A percentile compares a stretch with the other conserved stretches of the same genome.
Evolutionary conservation across 1,140 invertebrate genomes (phyloP).

Genomic region (Cardiocondyla obscurior): DNA sequence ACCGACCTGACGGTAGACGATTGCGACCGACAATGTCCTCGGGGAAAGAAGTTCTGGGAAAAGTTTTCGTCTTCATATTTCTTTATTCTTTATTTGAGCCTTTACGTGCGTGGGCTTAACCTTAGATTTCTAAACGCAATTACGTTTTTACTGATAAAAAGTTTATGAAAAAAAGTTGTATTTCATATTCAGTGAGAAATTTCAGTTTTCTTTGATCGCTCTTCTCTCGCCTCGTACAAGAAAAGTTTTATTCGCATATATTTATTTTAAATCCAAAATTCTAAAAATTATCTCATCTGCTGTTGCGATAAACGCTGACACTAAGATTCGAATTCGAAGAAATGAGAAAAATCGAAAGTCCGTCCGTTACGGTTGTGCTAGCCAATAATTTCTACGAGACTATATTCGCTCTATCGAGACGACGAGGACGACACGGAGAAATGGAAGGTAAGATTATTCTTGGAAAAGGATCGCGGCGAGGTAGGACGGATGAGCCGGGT

Average conservation of each 20-base stretch:
- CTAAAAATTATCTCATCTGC: neutral
- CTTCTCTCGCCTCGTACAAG: neutral
- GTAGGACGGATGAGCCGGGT: constrained; percentile 42
- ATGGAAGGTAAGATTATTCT: constrained; percentile 59
- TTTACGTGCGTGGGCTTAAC: neutral
- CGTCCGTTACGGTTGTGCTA: neutral
- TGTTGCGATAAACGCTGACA: neutral
- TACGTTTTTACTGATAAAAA: neutral
- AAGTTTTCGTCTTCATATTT: neutral
- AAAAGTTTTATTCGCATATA: neutral
- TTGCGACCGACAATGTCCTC: constrained; percentile 7
- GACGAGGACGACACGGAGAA: constrained; percentile 45
- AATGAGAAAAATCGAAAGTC: neutral
- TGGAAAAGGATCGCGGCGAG: constrained; percentile 39
- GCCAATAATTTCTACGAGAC: constrained; percentile 39
- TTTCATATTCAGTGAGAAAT: neutral
- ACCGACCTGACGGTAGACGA: neutral
- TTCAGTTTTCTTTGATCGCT: neutral
- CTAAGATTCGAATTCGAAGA: neutral
- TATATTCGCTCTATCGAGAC: constrained; percentile 30
- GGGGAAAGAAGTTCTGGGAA: neutral
- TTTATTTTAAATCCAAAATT: neutral
- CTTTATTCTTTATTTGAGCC: neutral
- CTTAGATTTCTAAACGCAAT: neutral
- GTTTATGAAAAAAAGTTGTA: neutral